phyloP scores from a whole-genome alignment of 2,888 invertebrate species.

The Lithosia quadra region DNA sequence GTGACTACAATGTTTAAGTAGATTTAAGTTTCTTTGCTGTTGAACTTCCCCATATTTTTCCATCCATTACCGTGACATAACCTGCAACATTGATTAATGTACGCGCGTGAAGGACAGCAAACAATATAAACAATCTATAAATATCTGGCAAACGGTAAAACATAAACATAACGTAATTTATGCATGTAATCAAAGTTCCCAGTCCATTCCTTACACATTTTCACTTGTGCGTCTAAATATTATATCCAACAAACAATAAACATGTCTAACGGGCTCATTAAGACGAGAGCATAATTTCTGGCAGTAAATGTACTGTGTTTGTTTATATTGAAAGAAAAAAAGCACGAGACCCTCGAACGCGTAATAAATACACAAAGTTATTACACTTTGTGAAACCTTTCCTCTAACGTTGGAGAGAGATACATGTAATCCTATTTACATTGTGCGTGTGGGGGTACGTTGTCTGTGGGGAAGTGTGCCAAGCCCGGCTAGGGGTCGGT shows the following conservation, averaged over 20 bases:
- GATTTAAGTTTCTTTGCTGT: background rate
- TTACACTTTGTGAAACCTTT: background rate
- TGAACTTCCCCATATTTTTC: background rate
- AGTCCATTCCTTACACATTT: slow-evolving; percentile 21
- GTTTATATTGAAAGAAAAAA: slow-evolving; percentile 1
- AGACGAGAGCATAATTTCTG: slow-evolving; percentile 1
- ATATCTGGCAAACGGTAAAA: slow-evolving; percentile 20
- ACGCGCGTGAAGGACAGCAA: slow-evolving; percentile 31
- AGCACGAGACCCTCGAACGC: background rate
- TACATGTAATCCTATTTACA: slow-evolving; percentile 11
- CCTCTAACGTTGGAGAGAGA: background rate
- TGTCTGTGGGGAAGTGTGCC: slow-evolving; percentile 21
- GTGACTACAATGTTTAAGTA: background rate
- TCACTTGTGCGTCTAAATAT: slow-evolving; percentile 21
- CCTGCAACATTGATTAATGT: slow-evolving; percentile 41
- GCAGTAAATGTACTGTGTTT: background rate
- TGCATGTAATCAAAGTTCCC: slow-evolving; percentile 23
- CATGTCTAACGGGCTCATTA: slow-evolving; percentile 12
- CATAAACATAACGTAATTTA: slow-evolving; percentile 18
- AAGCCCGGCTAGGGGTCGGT: slow-evolving; percentile 11
- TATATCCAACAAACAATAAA: slow-evolving; percentile 19
- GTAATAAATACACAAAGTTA: background rate
- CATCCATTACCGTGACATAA: slow-evolving; percentile 23
- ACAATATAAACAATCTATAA: slow-evolving; percentile 41
- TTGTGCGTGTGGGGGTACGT: background rate